phyloP scores from a whole-genome alignment of 2,113 vertebrate species.

The Copsychus sechellarum region DNA sequence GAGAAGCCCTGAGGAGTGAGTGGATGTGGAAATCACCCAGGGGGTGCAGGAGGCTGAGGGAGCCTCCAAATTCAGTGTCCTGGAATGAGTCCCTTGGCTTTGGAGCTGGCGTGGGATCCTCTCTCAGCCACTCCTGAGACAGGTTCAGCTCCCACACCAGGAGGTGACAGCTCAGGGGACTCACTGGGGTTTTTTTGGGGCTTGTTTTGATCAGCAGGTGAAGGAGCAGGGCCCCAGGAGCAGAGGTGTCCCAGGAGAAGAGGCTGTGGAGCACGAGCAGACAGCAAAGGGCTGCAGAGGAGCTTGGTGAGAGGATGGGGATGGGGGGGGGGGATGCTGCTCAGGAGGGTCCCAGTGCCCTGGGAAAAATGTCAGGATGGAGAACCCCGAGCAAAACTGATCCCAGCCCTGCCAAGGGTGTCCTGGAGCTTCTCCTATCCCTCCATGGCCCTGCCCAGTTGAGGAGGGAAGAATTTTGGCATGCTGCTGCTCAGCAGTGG shows the following conservation, averaged over 20 bases:
- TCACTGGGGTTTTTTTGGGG: background rate
- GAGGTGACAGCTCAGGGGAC: background rate
- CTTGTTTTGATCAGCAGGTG: background rate
- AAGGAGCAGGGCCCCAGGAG: background rate
- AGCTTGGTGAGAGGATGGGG: background rate
- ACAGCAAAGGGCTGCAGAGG: accelerated
- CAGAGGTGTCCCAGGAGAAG: background rate
- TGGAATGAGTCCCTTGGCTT: background rate
- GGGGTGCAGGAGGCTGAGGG: background rate
- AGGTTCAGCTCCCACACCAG: accelerated
- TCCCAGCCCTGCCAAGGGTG: background rate
- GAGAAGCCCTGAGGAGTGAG: background rate
- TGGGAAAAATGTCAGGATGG: accelerated
- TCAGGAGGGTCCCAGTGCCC: background rate
- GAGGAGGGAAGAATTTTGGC: accelerated
- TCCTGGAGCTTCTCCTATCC: background rate
- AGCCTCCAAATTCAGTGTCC: background rate
- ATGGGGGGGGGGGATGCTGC: background rate
- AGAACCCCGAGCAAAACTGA: background rate
- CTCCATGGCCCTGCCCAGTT: background rate
- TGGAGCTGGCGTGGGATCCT: background rate
- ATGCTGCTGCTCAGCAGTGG: background rate
- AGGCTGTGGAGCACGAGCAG: background rate
- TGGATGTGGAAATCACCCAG: background rate
- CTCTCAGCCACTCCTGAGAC: background rate